Conservation (phyloP, 2,797 vertebrate genomes). For the Aeoliscus strigatus region DNA sequence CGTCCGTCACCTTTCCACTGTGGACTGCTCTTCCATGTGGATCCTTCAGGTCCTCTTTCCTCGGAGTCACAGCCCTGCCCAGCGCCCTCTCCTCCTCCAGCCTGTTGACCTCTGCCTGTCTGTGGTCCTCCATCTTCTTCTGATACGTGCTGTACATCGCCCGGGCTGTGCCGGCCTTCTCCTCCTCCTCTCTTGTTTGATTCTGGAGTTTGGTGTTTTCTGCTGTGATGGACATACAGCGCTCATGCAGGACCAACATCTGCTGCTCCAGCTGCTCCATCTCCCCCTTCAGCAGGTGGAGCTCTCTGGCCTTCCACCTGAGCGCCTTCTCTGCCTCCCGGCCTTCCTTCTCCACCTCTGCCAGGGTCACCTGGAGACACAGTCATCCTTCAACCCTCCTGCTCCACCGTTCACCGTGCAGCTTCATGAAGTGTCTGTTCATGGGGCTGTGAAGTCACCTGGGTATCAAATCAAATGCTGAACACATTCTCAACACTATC, state of each 20-base stretch:
- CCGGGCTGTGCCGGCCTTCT: slow-evolving; percentile 7
- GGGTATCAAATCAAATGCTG: too few relatives aligned
- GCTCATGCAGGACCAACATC: slow-evolving; percentile 14
- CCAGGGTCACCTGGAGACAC: slow-evolving; percentile 48
- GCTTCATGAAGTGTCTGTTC: too few relatives aligned
- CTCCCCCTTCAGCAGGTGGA: slow-evolving; percentile 41
- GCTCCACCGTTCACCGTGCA: too few relatives aligned
- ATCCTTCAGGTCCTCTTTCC: slow-evolving; percentile 54
- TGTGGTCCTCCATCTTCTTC: slow-evolving; percentile 60
- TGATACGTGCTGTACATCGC: slow-evolving; percentile 43
- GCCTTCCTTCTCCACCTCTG: slow-evolving; percentile 25
- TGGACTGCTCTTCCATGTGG: slow-evolving; percentile 46
- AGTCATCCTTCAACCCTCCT: background rate
- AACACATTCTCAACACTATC: too few relatives aligned
- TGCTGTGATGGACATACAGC: slow-evolving; percentile 19
- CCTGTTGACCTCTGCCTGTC: slow-evolving; percentile 40
- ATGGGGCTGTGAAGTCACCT: too few relatives aligned
- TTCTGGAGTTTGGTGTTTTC: slow-evolving; percentile 46
- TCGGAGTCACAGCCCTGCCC: slow-evolving; percentile 39
- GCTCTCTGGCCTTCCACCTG: slow-evolving; percentile 31
- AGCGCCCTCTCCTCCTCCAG: slow-evolving; percentile 50
- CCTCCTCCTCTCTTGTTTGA: slow-evolving; percentile 39
- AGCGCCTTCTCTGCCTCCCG: slow-evolving; percentile 34
- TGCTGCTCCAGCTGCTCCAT: slow-evolving; percentile 35
- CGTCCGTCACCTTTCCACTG: slow-evolving; percentile 50